Evolutionary conservation across 2,113 vertebrate species (phyloP).

Genomic region (Ictalurus furcatus): DNA sequence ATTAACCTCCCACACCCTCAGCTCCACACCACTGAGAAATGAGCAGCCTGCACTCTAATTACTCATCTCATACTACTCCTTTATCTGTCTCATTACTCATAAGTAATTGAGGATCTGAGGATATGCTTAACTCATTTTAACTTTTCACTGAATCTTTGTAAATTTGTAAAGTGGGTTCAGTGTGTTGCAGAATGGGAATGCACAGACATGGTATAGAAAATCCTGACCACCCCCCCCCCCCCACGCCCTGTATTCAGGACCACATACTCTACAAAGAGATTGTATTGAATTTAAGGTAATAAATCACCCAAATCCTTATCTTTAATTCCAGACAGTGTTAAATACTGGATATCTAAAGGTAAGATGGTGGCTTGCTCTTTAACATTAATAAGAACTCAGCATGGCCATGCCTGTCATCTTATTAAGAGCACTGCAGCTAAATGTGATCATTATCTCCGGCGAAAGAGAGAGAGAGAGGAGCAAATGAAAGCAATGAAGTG

Average conservation of each 20-base stretch:
- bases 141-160: neutral
- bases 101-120: constrained; percentile 25
- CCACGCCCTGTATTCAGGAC: neutral
- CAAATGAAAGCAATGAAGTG: constrained; percentile 60
- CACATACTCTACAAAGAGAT: constrained; percentile 6
- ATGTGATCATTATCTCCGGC: constrained; percentile 62
- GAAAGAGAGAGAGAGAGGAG: constrained; percentile 37
- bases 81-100: constrained; percentile 43
- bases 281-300: constrained; percentile 32
- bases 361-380: constrained; percentile 52
- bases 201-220: neutral
- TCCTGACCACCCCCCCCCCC: neutral
- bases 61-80: constrained; percentile 41
- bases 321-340: constrained; percentile 37
- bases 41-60: constrained; percentile 52
- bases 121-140: constrained; percentile 19
- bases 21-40: constrained; percentile 49
- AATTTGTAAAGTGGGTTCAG: constrained; percentile 14
- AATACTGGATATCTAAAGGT: constrained; percentile 40
- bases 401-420: constrained; percentile 57
- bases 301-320: constrained; percentile 34
- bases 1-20: constrained; percentile 68
- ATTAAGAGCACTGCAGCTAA: constrained; percentile 60
- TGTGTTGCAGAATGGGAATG: neutral
- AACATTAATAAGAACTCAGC: constrained; percentile 45